Conservation (phyloP, 2,888 invertebrate species). For the Bruchidius siliquastri region DNA sequence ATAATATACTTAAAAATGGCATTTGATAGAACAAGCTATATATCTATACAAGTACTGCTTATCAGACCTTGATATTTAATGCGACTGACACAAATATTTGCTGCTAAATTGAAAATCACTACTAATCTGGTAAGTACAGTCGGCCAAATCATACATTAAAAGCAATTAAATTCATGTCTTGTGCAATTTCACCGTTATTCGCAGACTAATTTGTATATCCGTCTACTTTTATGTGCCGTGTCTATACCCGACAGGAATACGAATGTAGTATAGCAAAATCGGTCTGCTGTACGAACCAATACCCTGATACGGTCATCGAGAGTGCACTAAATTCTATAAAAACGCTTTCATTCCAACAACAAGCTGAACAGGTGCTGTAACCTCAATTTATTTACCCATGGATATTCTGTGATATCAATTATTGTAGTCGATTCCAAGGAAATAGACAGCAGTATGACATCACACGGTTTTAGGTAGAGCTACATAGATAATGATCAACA, state of each 20-base stretch:
- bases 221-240: conserved; percentile 2
- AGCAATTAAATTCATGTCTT: not conserved
- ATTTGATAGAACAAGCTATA: not conserved
- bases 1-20: no score
- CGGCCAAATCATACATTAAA: not conserved
- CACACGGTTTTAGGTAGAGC: no score
- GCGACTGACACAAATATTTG: not conserved
- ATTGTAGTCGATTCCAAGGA: no score
- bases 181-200: conserved; percentile 14
- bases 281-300: not conserved
- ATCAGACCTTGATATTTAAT: not conserved
- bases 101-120: not conserved
- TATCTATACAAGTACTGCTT: not conserved
- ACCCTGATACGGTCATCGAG: not conserved
- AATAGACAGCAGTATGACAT: no score
- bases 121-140: not conserved
- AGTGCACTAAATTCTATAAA: not conserved
- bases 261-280: not conserved
- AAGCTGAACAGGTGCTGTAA: not conserved
- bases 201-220: conserved; percentile 21
- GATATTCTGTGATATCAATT: no score
- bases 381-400: not conserved
- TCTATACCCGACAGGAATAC: not conserved
- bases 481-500: no score
- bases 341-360: not conserved